Base-by-base conservation (phyloP, 2,888 invertebrate genomes). In the Lasioglossum marginatum region DNA sequence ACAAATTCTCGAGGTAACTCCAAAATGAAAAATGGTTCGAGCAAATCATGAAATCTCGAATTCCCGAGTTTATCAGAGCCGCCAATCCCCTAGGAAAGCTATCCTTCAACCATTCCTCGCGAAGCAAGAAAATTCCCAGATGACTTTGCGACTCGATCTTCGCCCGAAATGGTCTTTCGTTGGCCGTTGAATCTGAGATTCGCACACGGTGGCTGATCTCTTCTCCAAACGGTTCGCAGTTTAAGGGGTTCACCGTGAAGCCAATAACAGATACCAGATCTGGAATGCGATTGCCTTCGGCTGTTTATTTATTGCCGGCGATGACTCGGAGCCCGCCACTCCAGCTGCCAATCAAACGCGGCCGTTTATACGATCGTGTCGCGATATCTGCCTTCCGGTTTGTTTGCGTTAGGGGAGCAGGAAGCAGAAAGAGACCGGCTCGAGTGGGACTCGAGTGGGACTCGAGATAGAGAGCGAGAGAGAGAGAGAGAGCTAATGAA, bases 401-500 rank as follows among this genome's bases (percentile, higher is more conserved):
- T 27, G n/a, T 48, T 74, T 37, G 63, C 74, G 31, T 45, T 57
- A 45, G 27, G 60, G 48, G 45, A 52, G 43, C 34, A 48, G 72
- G 34, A 74, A 63, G 27, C 60, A 31, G 73, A 45, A 37, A n/a
- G n/a, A 70, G 31, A 31, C 45, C 48, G 16, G 40, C 31, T 68
- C 43, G 27, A 60, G 19, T 34, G 37, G 27, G 16, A 23, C 16
- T 43, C n/a, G 34, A 43, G 23, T 8, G 52, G 12, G 14, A 43
- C 43, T 43, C 43, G 14, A 43, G 43, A 43, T 14, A 23, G 8
- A 6, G 23, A 23, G 10, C 23, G 52, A n/a, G 52, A 52, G 3
- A 23, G 57, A 4, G 4, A 57, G n/a, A 57, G n/a, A 57, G 31
- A 68, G 78, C 73, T 81, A 68, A 81, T 73, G 52, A 40, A 43